Conservation (phyloP, 2,797 vertebrate species). For the Melopsittacus undulatus region DNA sequence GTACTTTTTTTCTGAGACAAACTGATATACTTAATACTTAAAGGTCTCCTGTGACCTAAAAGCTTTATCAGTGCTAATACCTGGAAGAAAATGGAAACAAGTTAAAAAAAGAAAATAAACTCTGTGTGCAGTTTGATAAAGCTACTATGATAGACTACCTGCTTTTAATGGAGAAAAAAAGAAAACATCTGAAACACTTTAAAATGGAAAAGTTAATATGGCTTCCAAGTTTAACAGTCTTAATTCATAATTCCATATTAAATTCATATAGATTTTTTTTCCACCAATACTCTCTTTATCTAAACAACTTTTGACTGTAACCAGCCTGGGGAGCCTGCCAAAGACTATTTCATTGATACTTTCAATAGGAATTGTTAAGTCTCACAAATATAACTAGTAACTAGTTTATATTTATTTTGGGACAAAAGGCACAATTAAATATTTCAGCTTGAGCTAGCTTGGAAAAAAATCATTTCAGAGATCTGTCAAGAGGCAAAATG, state of each 20-base stretch:
- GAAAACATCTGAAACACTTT: background rate
- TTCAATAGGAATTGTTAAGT: background rate
- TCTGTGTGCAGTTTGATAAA: background rate
- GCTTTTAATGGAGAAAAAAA: background rate
- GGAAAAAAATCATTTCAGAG: background rate
- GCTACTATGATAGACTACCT: background rate
- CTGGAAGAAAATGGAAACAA: background rate
- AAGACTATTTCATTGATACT: background rate
- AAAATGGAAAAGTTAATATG: background rate
- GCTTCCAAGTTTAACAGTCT: background rate
- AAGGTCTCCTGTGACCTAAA: background rate
- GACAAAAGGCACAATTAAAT: background rate
- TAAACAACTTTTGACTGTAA: background rate
- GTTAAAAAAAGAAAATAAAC: background rate
- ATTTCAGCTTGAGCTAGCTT: background rate
- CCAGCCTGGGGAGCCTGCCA: background rate
- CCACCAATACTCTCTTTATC: background rate
- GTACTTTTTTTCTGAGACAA: background rate
- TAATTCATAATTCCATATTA: slow-evolving; percentile 26
- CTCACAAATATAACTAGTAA: background rate
- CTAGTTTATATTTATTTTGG: background rate
- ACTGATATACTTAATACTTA: background rate
- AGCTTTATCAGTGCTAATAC: background rate
- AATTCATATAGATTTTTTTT: slow-evolving; percentile 6
- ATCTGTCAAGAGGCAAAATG: background rate